These are phyloP conservation scores for Hetaerina americana DNA, from an alignment of 1,140 invertebrate species.

Conservation along the genomic window DNA sequence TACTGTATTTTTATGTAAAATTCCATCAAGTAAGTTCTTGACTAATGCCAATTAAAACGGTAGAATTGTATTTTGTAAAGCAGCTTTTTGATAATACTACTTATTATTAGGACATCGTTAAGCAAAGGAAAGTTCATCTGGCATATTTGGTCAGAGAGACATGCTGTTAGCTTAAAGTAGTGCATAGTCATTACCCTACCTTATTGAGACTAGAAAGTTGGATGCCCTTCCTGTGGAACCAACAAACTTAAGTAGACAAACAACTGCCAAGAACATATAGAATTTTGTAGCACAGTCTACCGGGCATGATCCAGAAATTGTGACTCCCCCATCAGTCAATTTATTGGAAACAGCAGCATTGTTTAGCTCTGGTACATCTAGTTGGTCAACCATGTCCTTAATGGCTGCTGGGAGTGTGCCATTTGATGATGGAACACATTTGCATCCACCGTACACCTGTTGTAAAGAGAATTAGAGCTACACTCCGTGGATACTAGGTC, in stretches of 20 bases:
- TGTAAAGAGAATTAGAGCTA: too few species aligned
- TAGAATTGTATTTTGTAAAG: too few species aligned
- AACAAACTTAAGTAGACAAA: constrained; percentile 50
- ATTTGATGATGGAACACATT: constrained; percentile 9
- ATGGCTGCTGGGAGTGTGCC: not conserved
- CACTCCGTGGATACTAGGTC: too few species aligned
- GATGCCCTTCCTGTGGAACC: constrained; percentile 51
- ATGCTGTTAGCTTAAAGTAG: too few species aligned
- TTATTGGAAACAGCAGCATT: too few species aligned
- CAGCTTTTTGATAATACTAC: too few species aligned
- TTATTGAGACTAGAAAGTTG: constrained; percentile 51
- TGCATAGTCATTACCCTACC: constrained; percentile 28
- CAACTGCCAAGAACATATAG: constrained; percentile 48
- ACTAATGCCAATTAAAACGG: too few species aligned
- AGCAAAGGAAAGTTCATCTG: too few species aligned
- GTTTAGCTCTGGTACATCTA: not conserved
- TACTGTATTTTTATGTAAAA: too few species aligned
- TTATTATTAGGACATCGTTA: too few species aligned
- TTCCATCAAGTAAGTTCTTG: too few species aligned
- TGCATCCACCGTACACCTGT: constrained; percentile 18
- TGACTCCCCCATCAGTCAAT: constrained; percentile 35
- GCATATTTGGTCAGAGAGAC: too few species aligned
- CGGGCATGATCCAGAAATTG: constrained; percentile 44
- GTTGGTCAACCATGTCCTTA: not conserved
- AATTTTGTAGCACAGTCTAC: constrained; percentile 51